A percentile compares a stretch with the other conserved stretches of the same genome.
Evolutionary conservation across 30 jellyfish, hydroid and myxozoan species (phyloP).

Genomic region (Hydra vulgaris): DNA sequence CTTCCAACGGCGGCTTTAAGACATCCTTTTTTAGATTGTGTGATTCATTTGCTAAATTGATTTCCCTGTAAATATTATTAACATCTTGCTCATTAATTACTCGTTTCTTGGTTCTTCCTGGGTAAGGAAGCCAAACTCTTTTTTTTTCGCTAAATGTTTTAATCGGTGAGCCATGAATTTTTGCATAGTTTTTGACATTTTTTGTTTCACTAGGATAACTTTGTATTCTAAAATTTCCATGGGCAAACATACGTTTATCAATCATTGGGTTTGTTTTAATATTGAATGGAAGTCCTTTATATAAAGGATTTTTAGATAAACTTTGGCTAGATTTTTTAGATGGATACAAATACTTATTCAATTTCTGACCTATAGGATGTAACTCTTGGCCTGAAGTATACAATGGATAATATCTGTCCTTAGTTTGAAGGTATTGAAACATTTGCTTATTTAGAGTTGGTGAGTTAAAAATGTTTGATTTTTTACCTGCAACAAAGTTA

Average conservation of each 20-base stretch:
- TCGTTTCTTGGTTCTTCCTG: neutral
- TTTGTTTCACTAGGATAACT: conserved; percentile 4
- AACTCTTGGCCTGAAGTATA: neutral
- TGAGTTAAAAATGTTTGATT: neutral
- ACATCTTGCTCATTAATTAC: neutral
- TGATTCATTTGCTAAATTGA: neutral
- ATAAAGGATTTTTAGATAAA: neutral
- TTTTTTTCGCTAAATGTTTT: conserved; percentile 5
- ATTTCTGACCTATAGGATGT: neutral
- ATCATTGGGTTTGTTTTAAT: neutral
- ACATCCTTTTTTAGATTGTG: no score
- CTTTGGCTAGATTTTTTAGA: neutral
- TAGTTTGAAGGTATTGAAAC: neutral
- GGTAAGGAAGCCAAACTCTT: neutral
- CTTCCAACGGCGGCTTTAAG: neutral
- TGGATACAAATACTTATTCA: neutral
- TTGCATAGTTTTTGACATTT: neutral
- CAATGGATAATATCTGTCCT: neutral
- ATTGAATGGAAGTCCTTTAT: neutral
- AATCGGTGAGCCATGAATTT: neutral
- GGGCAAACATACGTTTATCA: neutral
- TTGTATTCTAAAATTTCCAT: conserved; percentile 1
- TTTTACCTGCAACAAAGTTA: neutral
- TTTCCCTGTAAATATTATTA: neutral
- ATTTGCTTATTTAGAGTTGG: neutral